A percentile compares a stretch with the other conserved stretches of the same genome.
Evolutionary conservation across 2,888 invertebrate genomes (phyloP).

Genomic region (Machimus rusticus): DNA sequence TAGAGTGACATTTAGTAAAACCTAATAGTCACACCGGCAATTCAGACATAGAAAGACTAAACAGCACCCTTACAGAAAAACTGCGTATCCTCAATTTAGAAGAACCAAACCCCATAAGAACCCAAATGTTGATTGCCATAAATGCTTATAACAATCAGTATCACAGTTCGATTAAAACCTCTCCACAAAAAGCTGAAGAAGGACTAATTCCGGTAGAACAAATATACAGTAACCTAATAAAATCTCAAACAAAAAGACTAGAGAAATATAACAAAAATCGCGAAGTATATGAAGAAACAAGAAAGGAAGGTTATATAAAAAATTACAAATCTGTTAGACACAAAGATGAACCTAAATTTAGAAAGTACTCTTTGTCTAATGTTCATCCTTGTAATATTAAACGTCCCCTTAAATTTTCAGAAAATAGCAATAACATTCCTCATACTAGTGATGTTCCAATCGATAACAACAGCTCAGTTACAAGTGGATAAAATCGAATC

Average conservation of each 20-base stretch:
- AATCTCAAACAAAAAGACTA: slow-evolving; percentile 1
- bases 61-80: background rate
- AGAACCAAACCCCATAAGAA: background rate
- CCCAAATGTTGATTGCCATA: background rate
- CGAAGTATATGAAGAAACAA: slow-evolving; percentile 2
- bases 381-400: background rate
- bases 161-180: background rate
- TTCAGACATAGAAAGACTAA: background rate
- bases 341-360: slow-evolving; percentile 32
- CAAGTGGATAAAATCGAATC: too few relatives aligned
- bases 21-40: background rate
- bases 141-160: background rate
- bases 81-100: background rate
- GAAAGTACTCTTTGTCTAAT: background rate
- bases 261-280: slow-evolving; percentile 7
- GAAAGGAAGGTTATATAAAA: background rate
- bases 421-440: background rate
- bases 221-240: slow-evolving; percentile 6
- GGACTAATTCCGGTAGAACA: background rate
- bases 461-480: too few relatives aligned
- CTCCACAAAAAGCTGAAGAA: slow-evolving; percentile 7
- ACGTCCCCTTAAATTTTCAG: background rate
- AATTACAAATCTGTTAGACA: slow-evolving; percentile 23
- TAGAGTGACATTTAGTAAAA: background rate
- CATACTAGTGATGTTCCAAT: too few relatives aligned